These are phyloP conservation scores for Gordius sp. DNA, from an alignment of 2,888 invertebrate genomes.

Conservation along the genomic window DNA sequence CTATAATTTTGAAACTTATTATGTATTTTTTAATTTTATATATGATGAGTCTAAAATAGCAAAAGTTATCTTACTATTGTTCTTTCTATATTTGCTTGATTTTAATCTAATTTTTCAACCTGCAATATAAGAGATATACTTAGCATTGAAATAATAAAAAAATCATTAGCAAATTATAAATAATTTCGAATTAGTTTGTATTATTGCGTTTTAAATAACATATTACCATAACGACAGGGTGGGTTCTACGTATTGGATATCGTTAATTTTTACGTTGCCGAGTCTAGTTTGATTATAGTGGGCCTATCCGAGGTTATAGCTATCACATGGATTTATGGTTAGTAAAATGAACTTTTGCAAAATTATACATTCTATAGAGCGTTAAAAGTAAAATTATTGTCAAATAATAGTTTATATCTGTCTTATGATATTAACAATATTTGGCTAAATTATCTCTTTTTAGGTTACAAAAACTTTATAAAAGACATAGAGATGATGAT, in stretches of 20 bases:
- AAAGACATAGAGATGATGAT: slow-evolving; percentile 12
- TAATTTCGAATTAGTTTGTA: background rate
- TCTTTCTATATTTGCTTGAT: too few species aligned
- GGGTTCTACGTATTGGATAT: slow-evolving; percentile 45
- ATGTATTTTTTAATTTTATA: too few species aligned
- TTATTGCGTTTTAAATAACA: background rate
- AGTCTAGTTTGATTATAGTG: slow-evolving; percentile 37
- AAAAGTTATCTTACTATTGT: too few species aligned
- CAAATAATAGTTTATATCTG: background rate
- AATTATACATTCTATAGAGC: slow-evolving; percentile 25
- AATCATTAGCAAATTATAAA: too few species aligned
- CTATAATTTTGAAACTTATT: too few species aligned
- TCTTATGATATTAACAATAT: slow-evolving; percentile 8
- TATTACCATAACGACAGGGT: slow-evolving; percentile 34
- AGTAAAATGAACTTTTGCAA: too few species aligned
- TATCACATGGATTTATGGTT: slow-evolving; percentile 47
- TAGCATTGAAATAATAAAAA: too few species aligned
- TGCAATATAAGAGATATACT: too few species aligned
- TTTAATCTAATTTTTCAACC: too few species aligned
- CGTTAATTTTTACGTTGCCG: slow-evolving; percentile 45
- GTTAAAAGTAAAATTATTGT: slow-evolving; percentile 17
- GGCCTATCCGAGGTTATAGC: slow-evolving; percentile 43
- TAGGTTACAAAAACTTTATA: slow-evolving; percentile 8
- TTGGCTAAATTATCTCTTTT: background rate
- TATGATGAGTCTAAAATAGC: too few species aligned